Percentiles rank a stretch among this genome's conserved stretches.
These are phyloP conservation scores for Setipinna tenuifilis DNA, from an alignment of 2,797 vertebrate species.

Conservation along the genomic window DNA sequence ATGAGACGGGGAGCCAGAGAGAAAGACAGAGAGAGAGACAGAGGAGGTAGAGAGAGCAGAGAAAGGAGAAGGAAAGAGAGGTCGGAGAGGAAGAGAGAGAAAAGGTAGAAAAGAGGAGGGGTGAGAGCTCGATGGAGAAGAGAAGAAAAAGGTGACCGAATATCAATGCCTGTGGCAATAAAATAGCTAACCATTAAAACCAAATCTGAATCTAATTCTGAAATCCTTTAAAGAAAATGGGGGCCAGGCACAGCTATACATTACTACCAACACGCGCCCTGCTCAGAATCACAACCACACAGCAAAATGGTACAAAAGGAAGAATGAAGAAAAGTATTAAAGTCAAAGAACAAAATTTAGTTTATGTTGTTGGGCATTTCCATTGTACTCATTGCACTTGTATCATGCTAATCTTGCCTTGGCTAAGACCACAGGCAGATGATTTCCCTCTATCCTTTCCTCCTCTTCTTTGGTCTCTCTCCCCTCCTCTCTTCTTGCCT, in stretches of 20 bases:
- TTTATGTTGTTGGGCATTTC: not conserved
- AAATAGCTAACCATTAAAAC: constrained; percentile 8
- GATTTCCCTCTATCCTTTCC: not conserved
- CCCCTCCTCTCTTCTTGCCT: constrained; percentile 48
- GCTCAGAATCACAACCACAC: not conserved
- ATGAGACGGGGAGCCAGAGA: constrained; percentile 27
- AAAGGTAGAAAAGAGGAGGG: constrained; percentile 53
- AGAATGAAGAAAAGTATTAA: not conserved
- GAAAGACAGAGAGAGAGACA: constrained; percentile 13
- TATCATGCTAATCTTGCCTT: not conserved
- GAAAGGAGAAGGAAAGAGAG: constrained; percentile 39
- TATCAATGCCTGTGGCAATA: not conserved
- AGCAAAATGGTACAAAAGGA: not conserved
- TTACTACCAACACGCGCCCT: not conserved
- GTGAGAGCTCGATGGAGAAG: constrained; percentile 22
- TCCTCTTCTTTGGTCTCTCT: not conserved
- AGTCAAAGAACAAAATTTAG: not conserved
- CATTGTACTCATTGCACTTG: not conserved
- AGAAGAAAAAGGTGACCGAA: not conserved
- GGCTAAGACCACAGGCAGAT: not conserved
- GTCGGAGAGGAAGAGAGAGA: constrained; percentile 35
- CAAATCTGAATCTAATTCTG: not conserved
- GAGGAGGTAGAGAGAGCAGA: constrained; percentile 31
- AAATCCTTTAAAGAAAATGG: not conserved
- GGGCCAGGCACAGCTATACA: not conserved